Evolutionary conservation across 2,113 vertebrate genomes (phyloP), one percentile per base, ranked within the genome.

Genomic region (Blennius ocellaris): DNA sequence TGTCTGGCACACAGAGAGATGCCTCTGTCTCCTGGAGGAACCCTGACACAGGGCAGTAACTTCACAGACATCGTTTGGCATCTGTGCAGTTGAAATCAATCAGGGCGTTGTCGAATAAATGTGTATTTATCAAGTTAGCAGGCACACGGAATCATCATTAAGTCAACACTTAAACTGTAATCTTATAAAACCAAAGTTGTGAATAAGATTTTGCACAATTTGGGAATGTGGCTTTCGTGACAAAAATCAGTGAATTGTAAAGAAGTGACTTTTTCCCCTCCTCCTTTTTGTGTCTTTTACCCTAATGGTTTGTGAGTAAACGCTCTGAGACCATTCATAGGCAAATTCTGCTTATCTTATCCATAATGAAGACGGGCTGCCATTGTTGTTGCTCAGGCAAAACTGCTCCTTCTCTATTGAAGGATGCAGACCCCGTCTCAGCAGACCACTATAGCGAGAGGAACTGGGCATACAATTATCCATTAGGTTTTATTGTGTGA

Each of bases 281-380:
- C 50, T 80, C 9, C 40, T 74, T 65, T 73, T 69, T 54, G 51
- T 47, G 61, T 56, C 73, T 71, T 71, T 85, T 87, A 48, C 64
- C 58, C 78, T 41, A 53, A 56, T 78, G 73, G 82, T 66, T 79
- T 75, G 55, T 78, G 75, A 73, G 53, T 81, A 86, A 92, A 86
- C 87, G 89, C 78, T 69, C 70, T 4, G 67, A 63, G 49, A 71
- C 80, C 84, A 90, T 89, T 87, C 89, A 87, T 85, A 91, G 77
- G 87, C 82, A 93, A 92, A 93, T 92, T 57, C 58, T 41, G 21
- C 62, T 81, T 83, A 69, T 89, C 84, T 74, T 61, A 56, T 37
- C 49, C 50, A 52, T 67, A 76, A 76, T 64, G 78, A 75, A 84
- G 45, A 80, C 30, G 62, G 59, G 59, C 12, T 60, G 56, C 54